These are phyloP conservation scores for Geopemphigus sp. DNA, from an alignment of 1,140 invertebrate genomes.

Conservation along the genomic window DNA sequence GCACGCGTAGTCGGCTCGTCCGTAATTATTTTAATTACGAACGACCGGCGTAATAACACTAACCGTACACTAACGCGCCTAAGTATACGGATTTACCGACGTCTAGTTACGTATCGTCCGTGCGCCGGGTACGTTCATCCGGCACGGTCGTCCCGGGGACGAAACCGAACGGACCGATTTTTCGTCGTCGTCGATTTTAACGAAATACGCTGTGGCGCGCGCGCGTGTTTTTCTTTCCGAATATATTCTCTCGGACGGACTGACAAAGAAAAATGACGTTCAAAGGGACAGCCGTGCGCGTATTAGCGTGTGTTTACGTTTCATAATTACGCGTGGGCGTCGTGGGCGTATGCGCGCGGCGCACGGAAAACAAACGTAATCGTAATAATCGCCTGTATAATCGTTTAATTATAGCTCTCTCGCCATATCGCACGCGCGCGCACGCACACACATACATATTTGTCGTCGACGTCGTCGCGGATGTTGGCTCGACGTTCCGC, in stretches of 20 bases:
- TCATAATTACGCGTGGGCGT: constrained; percentile 30
- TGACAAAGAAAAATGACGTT: background rate
- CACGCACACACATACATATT: too few relatives aligned
- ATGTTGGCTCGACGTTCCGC: constrained; percentile 16
- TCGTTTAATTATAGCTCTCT: constrained; percentile 32
- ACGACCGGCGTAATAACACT: too few relatives aligned
- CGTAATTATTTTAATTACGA: background rate
- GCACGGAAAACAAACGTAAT: constrained; percentile 11
- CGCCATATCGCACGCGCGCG: background rate
- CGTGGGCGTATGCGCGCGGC: background rate
- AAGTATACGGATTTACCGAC: too few relatives aligned
- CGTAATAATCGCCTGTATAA: constrained; percentile 25
- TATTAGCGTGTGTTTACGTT: constrained; percentile 25
- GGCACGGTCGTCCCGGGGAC: too few relatives aligned
- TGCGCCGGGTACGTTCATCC: too few relatives aligned
- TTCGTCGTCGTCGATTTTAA: too few relatives aligned
- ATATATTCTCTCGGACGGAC: background rate
- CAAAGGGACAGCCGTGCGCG: constrained; percentile 4
- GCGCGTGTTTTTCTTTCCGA: background rate
- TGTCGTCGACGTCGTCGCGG: background rate
- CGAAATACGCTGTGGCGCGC: too few relatives aligned
- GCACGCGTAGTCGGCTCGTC: background rate
- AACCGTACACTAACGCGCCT: too few relatives aligned
- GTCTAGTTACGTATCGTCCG: too few relatives aligned
- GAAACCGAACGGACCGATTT: too few relatives aligned